Evolutionary conservation across 2,113 vertebrate genomes (phyloP).

Genomic region (Gopherus evgoodei): DNA sequence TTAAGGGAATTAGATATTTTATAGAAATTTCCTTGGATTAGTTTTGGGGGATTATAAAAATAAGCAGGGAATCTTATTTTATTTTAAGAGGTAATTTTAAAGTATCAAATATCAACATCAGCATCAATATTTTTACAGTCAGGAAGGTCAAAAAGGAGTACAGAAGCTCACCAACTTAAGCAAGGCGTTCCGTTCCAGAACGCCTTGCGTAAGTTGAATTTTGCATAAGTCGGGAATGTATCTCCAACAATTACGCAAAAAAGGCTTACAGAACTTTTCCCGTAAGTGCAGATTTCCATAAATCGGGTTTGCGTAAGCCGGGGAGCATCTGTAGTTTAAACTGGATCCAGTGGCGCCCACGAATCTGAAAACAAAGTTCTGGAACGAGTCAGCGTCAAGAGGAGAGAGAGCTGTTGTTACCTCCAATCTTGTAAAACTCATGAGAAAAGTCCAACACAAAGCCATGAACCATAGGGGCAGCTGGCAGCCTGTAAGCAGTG

Average conservation of each 20-base stretch:
- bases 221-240: too few relatives aligned
- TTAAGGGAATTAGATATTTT: constrained; percentile 22
- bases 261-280: too few relatives aligned
- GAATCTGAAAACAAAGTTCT: background rate
- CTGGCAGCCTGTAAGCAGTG: background rate
- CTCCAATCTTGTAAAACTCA: background rate
- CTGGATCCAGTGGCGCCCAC: background rate
- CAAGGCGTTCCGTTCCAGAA: too few relatives aligned
- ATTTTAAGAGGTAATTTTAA: constrained; percentile 26
- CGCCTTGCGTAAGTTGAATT: too few relatives aligned
- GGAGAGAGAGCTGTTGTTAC: background rate
- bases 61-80: background rate
- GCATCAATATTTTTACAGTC: background rate
- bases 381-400: background rate
- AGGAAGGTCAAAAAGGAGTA: background rate
- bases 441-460: constrained; percentile 1
- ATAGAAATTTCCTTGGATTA: constrained; percentile 33
- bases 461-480: background rate
- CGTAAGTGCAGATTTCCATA: too few relatives aligned
- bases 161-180: too few relatives aligned
- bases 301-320: too few relatives aligned
- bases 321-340: background rate
- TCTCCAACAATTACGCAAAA: too few relatives aligned
- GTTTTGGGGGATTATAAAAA: constrained; percentile 26
- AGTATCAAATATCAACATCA: background rate